Percentiles rank a stretch among this genome's conserved stretches.
Evolutionary conservation across 2,888 invertebrate genomes (phyloP).

Genomic region (Epinotia nisella): DNA sequence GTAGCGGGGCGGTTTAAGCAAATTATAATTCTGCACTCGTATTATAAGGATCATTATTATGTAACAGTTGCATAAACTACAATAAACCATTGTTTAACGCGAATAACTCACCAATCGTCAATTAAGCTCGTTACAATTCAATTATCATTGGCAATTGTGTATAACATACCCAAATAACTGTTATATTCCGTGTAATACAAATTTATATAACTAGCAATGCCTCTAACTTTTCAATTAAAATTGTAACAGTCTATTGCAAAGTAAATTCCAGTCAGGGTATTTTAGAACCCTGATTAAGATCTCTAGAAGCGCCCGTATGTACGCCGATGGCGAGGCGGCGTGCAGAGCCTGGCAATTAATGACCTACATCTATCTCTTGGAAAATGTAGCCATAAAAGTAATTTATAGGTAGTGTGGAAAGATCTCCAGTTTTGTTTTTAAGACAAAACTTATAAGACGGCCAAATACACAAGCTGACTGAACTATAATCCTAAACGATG

Average conservation of each 20-base stretch:
- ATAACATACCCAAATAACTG: too few species aligned
- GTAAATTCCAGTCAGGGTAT: slow-evolving; percentile 15
- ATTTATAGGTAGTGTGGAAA: not conserved
- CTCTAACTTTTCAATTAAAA: not conserved
- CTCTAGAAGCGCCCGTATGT: not conserved
- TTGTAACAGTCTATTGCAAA: slow-evolving; percentile 5
- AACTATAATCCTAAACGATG: too few species aligned
- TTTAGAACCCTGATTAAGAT: slow-evolving; percentile 14
- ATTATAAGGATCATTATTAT: too few species aligned
- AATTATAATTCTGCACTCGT: too few species aligned
- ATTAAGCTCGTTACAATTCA: too few species aligned
- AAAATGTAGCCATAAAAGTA: slow-evolving; percentile 3
- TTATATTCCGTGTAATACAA: too few species aligned
- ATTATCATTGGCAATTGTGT: too few species aligned
- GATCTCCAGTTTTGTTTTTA: not conserved
- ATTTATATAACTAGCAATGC: not conserved
- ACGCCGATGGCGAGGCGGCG: slow-evolving; percentile 12
- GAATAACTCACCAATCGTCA: too few species aligned
- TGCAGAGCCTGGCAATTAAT: slow-evolving; percentile 25
- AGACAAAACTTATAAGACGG: not conserved
- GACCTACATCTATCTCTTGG: slow-evolving; percentile 17
- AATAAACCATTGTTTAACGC: too few species aligned
- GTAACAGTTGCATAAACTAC: too few species aligned
- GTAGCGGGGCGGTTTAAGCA: too few species aligned
- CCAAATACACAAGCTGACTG: not conserved